A percentile compares a stretch with the other conserved stretches of the same genome.
Evolutionary conservation across 2,888 invertebrate species (phyloP).

Genomic region (Osedax frankpressi): DNA sequence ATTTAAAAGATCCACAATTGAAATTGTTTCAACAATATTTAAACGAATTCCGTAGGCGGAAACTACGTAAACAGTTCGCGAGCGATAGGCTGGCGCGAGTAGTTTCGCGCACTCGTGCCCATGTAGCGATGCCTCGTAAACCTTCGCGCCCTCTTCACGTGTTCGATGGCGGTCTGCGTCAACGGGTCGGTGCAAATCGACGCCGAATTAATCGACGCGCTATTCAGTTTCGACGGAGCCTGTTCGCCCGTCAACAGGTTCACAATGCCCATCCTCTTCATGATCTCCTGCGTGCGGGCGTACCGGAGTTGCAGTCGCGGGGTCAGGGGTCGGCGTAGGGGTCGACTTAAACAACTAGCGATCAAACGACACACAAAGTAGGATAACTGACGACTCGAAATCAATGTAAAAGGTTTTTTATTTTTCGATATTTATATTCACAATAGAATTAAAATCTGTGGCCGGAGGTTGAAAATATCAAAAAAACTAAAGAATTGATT

Average conservation of each 20-base stretch:
- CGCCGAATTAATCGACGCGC: constrained; percentile 62
- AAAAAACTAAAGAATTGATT: no score
- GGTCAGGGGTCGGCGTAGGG: not conserved
- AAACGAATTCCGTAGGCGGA: no score
- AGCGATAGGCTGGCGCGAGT: no score
- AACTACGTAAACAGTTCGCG: no score
- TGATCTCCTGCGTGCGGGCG: constrained; percentile 59
- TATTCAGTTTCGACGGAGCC: constrained; percentile 81
- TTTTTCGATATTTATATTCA: no score
- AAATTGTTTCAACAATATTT: no score
- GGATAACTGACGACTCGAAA: constrained; percentile 50
- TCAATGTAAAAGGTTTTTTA: no score
- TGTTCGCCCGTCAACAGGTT: constrained; percentile 65
- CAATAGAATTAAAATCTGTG: no score
- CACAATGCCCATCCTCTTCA: constrained; percentile 65
- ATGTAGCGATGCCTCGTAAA: no score
- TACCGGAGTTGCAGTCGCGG: not conserved
- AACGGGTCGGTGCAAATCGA: constrained; percentile 84
- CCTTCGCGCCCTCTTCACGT: constrained; percentile 30
- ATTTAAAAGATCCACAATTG: no score
- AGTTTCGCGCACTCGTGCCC: no score
- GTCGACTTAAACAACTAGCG: constrained; percentile 63
- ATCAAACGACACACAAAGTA: constrained; percentile 67
- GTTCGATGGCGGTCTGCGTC: constrained; percentile 79
- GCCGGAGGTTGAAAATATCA: no score